These are phyloP conservation scores for Falco rusticolus DNA, from an alignment of 2,797 vertebrate genomes.

Conservation along the genomic window DNA sequence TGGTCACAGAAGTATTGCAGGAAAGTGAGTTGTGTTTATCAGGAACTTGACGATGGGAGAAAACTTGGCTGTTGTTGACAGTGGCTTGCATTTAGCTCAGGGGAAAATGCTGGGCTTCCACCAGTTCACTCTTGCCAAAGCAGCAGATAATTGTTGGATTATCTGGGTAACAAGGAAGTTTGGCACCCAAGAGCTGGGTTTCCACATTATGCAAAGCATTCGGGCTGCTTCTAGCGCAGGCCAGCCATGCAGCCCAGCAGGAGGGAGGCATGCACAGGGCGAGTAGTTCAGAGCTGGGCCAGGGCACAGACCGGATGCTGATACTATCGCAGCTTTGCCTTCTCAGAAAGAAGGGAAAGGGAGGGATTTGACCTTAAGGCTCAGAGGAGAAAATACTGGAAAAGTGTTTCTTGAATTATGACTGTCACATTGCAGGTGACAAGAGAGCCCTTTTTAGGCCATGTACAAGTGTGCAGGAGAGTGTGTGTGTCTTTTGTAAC, in stretches of 20 bases:
- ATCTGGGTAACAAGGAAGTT: constrained; percentile 30
- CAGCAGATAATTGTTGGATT: background rate
- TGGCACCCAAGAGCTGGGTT: background rate
- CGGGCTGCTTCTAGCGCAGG: background rate
- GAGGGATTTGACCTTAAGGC: background rate
- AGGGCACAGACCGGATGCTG: background rate
- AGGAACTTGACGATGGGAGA: background rate
- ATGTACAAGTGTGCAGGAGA: background rate
- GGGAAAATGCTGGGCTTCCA: background rate
- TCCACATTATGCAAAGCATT: constrained; percentile 12
- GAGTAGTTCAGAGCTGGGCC: background rate
- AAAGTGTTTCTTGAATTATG: background rate
- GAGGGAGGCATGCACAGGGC: background rate
- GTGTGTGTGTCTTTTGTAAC: background rate
- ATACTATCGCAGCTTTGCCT: background rate
- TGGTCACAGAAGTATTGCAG: background rate
- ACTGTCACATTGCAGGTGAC: background rate
- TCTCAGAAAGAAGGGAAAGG: background rate
- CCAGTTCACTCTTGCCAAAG: background rate
- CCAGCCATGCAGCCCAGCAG: background rate
- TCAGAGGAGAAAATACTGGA: background rate
- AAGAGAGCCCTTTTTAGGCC: background rate
- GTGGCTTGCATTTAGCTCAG: background rate
- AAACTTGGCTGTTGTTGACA: background rate
- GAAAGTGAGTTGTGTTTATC: background rate